These are phyloP conservation scores for Montipora cactus DNA, from an alignment of 64 coral and sea anemone species.

Conservation along the genomic window DNA sequence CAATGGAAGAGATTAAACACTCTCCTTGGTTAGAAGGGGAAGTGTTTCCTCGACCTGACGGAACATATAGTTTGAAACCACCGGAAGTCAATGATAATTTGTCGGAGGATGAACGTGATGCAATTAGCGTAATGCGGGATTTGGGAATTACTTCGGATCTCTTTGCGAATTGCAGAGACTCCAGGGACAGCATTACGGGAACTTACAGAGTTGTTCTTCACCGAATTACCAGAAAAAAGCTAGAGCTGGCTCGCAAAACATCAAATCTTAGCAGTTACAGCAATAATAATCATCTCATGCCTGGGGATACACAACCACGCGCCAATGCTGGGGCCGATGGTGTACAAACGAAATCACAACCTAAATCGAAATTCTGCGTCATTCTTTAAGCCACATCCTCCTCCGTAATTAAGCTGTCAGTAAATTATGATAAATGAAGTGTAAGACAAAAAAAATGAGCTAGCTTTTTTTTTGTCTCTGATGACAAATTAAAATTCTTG, in stretches of 20 bases:
- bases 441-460: background rate
- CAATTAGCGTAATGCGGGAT: conserved; percentile 55
- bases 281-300: conserved; percentile 53
- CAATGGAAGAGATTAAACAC: conserved; percentile 91
- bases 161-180: conserved; percentile 67
- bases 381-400: conserved; percentile 65
- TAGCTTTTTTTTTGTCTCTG: background rate
- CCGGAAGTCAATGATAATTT: conserved; percentile 23
- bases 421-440: background rate
- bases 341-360: conserved; percentile 36
- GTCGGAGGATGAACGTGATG: conserved; percentile 91
- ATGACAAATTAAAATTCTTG: background rate
- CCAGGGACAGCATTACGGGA: conserved; percentile 86
- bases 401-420: background rate
- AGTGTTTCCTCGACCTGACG: conserved; percentile 78
- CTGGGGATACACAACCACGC: background rate
- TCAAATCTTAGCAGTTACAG: conserved; percentile 76
- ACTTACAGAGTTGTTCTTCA: conserved; percentile 95
- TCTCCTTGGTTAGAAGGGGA: conserved; percentile 89
- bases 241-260: conserved; percentile 77
- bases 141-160: conserved; percentile 86
- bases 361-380: conserved; percentile 94
- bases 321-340: conserved; percentile 23
- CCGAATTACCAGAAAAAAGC: conserved; percentile 85
- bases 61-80: conserved; percentile 75